These are phyloP conservation scores for Melipona beecheii DNA, from an alignment of 2,888 invertebrate genomes.

Conservation along the genomic window DNA sequence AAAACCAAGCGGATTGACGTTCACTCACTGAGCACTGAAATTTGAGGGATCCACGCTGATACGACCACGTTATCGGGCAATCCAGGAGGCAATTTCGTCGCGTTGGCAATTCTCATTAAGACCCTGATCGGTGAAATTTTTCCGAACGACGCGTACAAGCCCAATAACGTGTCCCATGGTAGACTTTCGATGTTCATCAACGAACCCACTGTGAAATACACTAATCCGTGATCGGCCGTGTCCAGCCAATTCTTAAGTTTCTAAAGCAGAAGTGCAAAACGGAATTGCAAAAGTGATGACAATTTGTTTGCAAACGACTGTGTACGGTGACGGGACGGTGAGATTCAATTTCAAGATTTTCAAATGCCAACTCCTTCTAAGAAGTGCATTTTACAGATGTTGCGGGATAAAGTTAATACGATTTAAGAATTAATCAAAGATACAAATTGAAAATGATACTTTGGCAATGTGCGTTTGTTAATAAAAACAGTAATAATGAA, in stretches of 20 bases:
- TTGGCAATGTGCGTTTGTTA: too few relatives aligned
- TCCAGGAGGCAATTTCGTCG: constrained; percentile 65
- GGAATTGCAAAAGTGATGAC: neutral
- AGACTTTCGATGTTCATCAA: constrained; percentile 73
- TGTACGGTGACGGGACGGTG: too few relatives aligned
- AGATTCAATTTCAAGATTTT: too few relatives aligned
- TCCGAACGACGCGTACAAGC: constrained; percentile 67
- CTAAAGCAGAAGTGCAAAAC: constrained; percentile 47
- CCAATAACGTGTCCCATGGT: constrained; percentile 62
- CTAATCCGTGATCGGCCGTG: constrained; percentile 71
- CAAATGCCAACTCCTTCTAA: too few relatives aligned
- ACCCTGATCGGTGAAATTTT: constrained; percentile 74
- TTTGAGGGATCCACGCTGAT: constrained; percentile 74
- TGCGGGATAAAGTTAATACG: too few relatives aligned
- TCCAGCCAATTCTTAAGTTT: constrained; percentile 74
- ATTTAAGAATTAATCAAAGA: too few relatives aligned
- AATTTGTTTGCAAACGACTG: too few relatives aligned
- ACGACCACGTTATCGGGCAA: constrained; percentile 71
- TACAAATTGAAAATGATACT: too few relatives aligned
- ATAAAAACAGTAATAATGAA: too few relatives aligned
- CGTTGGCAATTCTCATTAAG: constrained; percentile 70
- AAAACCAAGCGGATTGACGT: neutral
- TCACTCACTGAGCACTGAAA: constrained; percentile 34
- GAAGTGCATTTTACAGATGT: too few relatives aligned
- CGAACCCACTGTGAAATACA: constrained; percentile 77